phyloP scores from a whole-genome alignment of 2,113 vertebrate species.

The Fukomys damarensis region DNA sequence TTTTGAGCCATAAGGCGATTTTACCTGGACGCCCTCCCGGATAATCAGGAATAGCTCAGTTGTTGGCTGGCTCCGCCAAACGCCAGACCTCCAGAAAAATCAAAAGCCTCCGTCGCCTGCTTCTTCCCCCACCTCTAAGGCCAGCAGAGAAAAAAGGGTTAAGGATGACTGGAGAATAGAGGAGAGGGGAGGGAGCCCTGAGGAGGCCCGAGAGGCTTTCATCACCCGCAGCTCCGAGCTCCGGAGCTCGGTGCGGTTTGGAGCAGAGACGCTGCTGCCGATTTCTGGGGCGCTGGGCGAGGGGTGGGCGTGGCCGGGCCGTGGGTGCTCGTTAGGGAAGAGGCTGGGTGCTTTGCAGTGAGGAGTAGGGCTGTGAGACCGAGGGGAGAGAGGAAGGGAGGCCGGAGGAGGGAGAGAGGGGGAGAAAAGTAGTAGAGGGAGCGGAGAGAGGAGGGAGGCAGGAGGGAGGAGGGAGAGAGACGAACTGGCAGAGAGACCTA shows the following conservation, averaged over 20 bases:
- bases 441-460: background rate
- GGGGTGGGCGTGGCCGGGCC: constrained; percentile 73
- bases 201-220: constrained; percentile 68
- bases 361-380: constrained; percentile 58
- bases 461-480: background rate
- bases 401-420: background rate
- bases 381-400: background rate
- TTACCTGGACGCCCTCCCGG: constrained; percentile 37
- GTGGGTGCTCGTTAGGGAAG: constrained; percentile 46
- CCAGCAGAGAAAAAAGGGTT: constrained; percentile 65
- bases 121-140: background rate
- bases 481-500: constrained; percentile 27
- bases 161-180: constrained; percentile 47
- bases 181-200: constrained; percentile 16
- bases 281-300: constrained; percentile 65
- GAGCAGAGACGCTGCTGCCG: constrained; percentile 62
- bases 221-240: constrained; percentile 35
- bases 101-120: background rate
- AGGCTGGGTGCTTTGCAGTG: constrained; percentile 73
- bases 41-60: constrained; percentile 34
- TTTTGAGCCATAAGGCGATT: constrained; percentile 64
- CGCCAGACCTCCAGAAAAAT: constrained; percentile 54
- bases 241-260: constrained; percentile 31
- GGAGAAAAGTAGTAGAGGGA: background rate
- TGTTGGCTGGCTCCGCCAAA: background rate